Base-by-base conservation (phyloP, 2,113 vertebrate species). In the Sphaerodactylus townsendi region DNA sequence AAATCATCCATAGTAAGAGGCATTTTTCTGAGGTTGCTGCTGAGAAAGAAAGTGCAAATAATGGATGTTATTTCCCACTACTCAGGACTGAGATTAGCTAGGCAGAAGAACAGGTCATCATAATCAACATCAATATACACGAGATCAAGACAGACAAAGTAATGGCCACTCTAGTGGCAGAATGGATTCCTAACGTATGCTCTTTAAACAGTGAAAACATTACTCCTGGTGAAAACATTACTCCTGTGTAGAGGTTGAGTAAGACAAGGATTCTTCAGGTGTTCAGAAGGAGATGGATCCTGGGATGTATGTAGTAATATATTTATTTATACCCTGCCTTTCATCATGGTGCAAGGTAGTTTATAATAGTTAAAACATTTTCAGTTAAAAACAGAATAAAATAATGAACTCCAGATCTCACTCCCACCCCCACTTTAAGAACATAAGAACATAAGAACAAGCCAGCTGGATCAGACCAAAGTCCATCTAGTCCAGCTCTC, bases 1-100 rank as follows among this genome's bases (percentile, higher is more conserved):
- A 99, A 99, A 93, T 99, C 98, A 84, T 96, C 95, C 64, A 99
- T 96, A 85, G 93, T 98, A 90, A 99, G 44, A 33, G 92, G 79
- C 4, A 39, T 86, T 72, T 70, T 72, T 37, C 83, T 79, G 35
- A 79, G 15, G n/a, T 80, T 74, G 68, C 33, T 64, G 87, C 86
- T 73, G 62, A 68, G 17, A 90, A 11, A 73, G 35, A 14, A 70
- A 14, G 85, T 77, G 7, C 14, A 28, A 66, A 83, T 68, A 56
- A 88, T 33, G 69, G 41, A 10, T 41, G 65, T 79, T 50, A 50
- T 93, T 92, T 98, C 98, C 97, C 97, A 87, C 95, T 96, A 0
- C 98, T 25, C 35, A 62, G 21, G 50, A 8, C 3, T 56, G 17
- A 37, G 37, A 19, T 56, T 28, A 64, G 35, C 13, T 23, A 8